Evolutionary conservation across 53 echinoderm and acorn worm species (phyloP), one percentile per base, ranked within the genome.

Genomic region (Paracentrotus lividus): DNA sequence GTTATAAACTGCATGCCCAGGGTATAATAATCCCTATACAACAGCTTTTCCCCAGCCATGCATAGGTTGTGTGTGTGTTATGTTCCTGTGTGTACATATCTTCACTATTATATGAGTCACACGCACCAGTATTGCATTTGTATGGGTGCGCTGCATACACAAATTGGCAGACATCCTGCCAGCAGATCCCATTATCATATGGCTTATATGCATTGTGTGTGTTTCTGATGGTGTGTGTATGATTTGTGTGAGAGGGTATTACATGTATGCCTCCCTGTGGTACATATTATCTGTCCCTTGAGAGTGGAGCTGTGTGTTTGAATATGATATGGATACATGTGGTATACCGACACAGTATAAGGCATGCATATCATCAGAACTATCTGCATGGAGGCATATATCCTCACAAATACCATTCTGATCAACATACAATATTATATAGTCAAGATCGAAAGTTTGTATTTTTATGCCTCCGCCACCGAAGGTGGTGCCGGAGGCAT

Each of bases 141-240:
- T 47, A 81, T 81, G 81, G 81, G 81, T 81, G 47, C 81, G 5
- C 20, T 16, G 47, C 44, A 64, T 8, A 76, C 64, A 64, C 64
- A 64, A 64, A 64, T n/a, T n/a, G n/a, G 59, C 59, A 59, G 59
- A 21, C 59, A 24, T 23, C 59, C 21, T 58, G 58, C 18, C 9
- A 32, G 67, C 67, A 5, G 13, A 32, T 72, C 81, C 81, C 81
- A 81, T 81, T 81, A 47, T 47, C 9, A n/a, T n/a, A n/a, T 77
- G 77, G 21, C 81, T 44, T 78, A 81, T 81, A 81, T 81, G 81
- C 81, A n/a, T 26, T 47, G 49, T 47, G 26, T 47, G 47, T 81
- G 26, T 16, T 42, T 38, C 42, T 31, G 1, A 66, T 10, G 54
- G 55, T 86, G 86, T 86, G 56, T 86, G 15, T 43, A 24, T 47